Conservation (phyloP, 2,113 vertebrate species). For the Propithecus coquereli region DNA sequence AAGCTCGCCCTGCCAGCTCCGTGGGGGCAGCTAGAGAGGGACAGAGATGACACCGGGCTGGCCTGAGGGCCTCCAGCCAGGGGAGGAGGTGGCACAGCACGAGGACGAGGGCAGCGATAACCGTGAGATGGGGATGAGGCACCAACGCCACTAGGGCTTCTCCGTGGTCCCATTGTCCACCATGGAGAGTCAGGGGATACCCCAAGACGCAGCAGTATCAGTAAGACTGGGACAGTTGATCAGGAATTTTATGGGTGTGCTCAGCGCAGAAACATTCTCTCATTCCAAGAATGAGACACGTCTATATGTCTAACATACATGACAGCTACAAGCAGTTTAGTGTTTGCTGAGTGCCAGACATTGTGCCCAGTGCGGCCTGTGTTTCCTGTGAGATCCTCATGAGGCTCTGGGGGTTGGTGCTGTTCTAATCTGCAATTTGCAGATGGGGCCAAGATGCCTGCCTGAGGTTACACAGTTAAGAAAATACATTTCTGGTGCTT, state of each 20-base stretch:
- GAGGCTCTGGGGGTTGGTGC: rapidly evolving
- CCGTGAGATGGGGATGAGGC: no score
- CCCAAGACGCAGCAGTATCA: no score
- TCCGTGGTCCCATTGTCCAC: rapidly evolving
- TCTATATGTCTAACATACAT: rapidly evolving
- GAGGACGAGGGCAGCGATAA: rapidly evolving
- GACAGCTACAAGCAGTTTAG: no score
- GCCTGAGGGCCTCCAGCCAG: background rate
- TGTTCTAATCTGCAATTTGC: background rate
- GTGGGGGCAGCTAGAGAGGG: background rate
- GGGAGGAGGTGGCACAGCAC: background rate
- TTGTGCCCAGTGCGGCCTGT: rapidly evolving
- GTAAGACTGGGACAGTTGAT: background rate
- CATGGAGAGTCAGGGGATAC: rapidly evolving
- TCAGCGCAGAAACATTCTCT: background rate
- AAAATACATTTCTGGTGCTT: background rate
- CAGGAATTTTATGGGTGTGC: background rate
- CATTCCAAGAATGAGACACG: background rate
- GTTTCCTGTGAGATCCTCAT: no score
- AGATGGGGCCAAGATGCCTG: no score
- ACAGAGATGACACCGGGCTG: rapidly evolving
- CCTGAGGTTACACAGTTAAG: background rate
- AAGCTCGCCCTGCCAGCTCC: background rate
- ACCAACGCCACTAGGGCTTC: background rate
- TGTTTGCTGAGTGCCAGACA: background rate